Percentiles rank a stretch among this genome's conserved stretches.
Evolutionary conservation across 2,113 vertebrate genomes (phyloP).

Genomic region (Campylomormyrus tamandua): DNA sequence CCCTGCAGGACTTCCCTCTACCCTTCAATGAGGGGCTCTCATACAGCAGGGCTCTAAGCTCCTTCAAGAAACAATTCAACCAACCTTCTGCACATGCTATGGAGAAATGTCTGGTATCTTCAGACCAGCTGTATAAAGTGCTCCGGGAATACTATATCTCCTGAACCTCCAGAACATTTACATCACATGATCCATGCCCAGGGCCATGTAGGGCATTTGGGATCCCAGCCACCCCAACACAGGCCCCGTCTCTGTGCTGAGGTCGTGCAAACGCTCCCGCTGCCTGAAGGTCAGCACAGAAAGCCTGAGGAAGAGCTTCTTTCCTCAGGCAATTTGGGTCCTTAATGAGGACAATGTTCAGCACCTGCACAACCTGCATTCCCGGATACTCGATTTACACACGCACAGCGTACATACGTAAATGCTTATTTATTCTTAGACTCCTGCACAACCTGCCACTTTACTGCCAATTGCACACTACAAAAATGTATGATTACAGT

Average conservation of each 20-base stretch:
- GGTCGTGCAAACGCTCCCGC: background rate
- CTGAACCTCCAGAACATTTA: background rate
- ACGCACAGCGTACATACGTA: background rate
- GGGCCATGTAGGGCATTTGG: background rate
- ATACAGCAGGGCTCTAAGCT: background rate
- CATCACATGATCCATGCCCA: background rate
- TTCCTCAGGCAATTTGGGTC: background rate
- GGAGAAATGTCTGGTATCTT: background rate
- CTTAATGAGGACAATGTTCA: background rate
- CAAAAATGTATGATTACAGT: background rate
- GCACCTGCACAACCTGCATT: background rate
- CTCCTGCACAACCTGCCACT: background rate
- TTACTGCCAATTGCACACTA: background rate
- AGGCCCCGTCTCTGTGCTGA: background rate
- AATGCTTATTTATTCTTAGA: background rate
- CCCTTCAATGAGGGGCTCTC: background rate
- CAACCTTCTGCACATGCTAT: background rate
- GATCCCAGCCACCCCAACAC: background rate
- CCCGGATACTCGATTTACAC: background rate
- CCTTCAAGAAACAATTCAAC: background rate
- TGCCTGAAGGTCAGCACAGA: background rate
- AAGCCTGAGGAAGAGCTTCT: background rate
- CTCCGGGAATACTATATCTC: background rate
- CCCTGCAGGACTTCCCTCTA: background rate
- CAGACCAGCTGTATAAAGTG: background rate